Base-by-base conservation (phyloP, 2,113 vertebrate species). In the Chamaetylas fuelleborni region DNA sequence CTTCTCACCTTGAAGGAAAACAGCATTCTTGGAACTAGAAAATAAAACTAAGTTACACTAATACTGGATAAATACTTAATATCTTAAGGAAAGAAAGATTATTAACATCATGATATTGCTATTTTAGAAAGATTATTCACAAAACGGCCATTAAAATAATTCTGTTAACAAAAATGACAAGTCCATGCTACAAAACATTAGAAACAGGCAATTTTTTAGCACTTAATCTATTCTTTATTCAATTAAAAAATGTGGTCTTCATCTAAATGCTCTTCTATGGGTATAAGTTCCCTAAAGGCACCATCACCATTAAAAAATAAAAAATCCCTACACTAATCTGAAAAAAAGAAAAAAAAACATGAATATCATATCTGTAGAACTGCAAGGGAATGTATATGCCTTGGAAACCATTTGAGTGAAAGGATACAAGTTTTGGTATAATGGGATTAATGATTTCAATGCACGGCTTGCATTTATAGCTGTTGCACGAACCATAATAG, bases 391-490 rank as follows among this genome's bases (percentile, higher is more conserved):
- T 85, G 61, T 33, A 92, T 54, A 90, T 73, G 72, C 62, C 69
- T 84, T 90, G 24, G 74, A 92, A 96, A 91, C 29, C 12, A 65
- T 67, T 60, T 81, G 79, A 62, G 47, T 53, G 80, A 97, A 99
- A 99, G 99, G 99, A 99, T 99, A 99, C 99, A 99, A 99, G 97
- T 99, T 99, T 98, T 99, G 99, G 98, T 99, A 99, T 29, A 99
- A 98, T 12, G 99, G 99, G 90, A 99, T 99, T 96, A 99, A 98
- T 17, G 99, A 99, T 93, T 99, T 99, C 83, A 99, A 97, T 38
- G 99, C 99, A 90, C 99, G 98, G 95, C 99, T 99, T 97, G 99
- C 99, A 74, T 99, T 99, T 97, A 99, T 99, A 87, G 99, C 99
- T 51, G 99, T 99, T 93, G 99, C 99, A 96, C 99, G 97, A 96